Evolutionary conservation across 2,113 vertebrate genomes (phyloP).

Genomic region (Phylloscopus trochiloides): DNA sequence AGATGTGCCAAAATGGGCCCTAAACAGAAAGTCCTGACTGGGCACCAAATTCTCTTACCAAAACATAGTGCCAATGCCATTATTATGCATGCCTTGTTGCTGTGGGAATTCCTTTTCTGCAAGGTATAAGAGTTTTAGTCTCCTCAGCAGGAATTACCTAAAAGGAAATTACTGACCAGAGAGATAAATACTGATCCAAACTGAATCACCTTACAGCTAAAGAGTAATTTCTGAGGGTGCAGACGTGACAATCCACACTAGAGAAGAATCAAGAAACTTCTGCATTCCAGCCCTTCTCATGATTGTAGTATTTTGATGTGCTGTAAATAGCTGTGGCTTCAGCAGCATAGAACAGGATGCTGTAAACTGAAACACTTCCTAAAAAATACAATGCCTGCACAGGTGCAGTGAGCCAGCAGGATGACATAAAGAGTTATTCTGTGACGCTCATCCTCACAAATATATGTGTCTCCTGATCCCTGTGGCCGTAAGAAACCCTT

Average conservation of each 20-base stretch:
- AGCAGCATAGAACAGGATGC: slow-evolving; percentile 31
- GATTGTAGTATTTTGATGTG: neutral
- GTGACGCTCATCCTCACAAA: slow-evolving; percentile 47
- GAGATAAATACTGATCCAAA: neutral
- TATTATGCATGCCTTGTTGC: neutral
- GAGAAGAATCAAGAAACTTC: neutral
- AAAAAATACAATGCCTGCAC: slow-evolving; percentile 50
- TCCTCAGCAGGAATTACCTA: neutral
- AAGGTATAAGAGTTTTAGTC: neutral
- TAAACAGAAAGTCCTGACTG: neutral
- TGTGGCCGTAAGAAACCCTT: slow-evolving; percentile 5
- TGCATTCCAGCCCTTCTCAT: neutral
- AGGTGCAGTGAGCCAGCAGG: slow-evolving; percentile 45
- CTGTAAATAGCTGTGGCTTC: slow-evolving; percentile 40
- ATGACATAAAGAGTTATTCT: neutral
- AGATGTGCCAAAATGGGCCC: neutral
- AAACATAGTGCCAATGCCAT: neutral
- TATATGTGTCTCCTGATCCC: neutral
- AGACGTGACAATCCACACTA: neutral
- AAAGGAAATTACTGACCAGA: neutral
- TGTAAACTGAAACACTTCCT: slow-evolving; percentile 51
- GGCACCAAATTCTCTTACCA: neutral
- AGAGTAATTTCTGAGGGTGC: neutral
- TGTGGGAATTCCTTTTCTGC: neutral
- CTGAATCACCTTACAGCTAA: neutral